Conservation (phyloP, 2,113 vertebrate genomes). For the Nanorana parkeri region DNA sequence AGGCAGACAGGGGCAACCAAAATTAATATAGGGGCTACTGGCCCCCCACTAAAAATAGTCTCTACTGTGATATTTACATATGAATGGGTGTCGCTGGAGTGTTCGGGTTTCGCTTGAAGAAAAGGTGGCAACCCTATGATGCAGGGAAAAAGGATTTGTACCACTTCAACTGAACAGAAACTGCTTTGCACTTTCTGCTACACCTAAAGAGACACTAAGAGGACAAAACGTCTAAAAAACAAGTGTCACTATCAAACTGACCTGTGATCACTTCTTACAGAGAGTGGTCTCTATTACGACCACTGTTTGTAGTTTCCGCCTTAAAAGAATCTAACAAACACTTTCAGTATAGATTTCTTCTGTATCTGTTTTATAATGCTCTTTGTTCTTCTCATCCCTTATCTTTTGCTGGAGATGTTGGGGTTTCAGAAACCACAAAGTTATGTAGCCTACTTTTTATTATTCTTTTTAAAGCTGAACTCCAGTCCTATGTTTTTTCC, state of each 20-base stretch:
- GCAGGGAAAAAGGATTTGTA: constrained; percentile 27
- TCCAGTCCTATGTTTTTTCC: too few species aligned
- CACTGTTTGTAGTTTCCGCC: constrained; percentile 33
- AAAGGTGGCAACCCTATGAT: too few species aligned
- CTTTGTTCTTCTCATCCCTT: constrained; percentile 12
- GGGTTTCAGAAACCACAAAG: not conserved
- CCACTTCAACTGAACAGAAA: constrained; percentile 8
- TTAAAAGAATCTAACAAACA: constrained; percentile 27
- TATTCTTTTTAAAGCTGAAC: constrained; percentile 20
- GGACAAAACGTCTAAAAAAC: constrained; percentile 39
- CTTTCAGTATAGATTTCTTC: constrained; percentile 16
- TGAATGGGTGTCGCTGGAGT: too few species aligned
- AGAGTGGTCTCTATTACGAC: constrained; percentile 17
- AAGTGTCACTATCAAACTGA: constrained; percentile 19
- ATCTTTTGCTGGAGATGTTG: constrained; percentile 28
- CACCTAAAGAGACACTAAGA: not conserved
- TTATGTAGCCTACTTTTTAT: not conserved
- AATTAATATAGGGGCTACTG: too few species aligned
- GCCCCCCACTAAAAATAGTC: too few species aligned
- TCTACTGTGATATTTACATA: too few species aligned
- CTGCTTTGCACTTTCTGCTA: not conserved
- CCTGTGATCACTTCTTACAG: constrained; percentile 28
- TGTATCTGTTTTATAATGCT: not conserved
- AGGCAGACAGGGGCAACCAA: too few species aligned
- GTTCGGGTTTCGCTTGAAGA: too few species aligned